Base-by-base conservation (phyloP, 2,888 invertebrate species). In the Neoaliturus tenellus region DNA sequence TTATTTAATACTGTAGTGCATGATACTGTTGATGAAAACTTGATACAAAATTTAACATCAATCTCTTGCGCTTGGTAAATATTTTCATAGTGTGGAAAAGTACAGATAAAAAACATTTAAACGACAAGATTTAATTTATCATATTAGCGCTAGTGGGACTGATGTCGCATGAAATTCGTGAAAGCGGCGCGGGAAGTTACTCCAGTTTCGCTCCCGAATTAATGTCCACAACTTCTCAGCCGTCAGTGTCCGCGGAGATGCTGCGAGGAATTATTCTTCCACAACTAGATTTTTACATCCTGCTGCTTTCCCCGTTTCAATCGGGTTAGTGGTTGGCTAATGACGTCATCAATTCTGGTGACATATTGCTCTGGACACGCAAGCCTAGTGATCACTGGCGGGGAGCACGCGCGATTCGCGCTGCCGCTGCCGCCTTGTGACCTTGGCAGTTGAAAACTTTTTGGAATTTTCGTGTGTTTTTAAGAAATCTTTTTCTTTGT, bases 131-230 rank as follows among this genome's bases (percentile, higher is more conserved):
- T n/a, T n/a, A n/a, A n/a, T n/a, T n/a, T n/a, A n/a, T n/a, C n/a
- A n/a, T n/a, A n/a, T n/a, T n/a, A n/a, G n/a, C n/a, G n/a, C n/a
- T n/a, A n/a, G n/a, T n/a, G n/a, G n/a, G 39, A 39, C 12, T 6
- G 39, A 39, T 17, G 48, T 75, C 75, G 48, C 23, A 48, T 75
- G 75, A 75, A 75, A 75, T 51, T 28, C 17, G 78, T 55, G 78
- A 78, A 78, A 78, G 78, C 78, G 78, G 78, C 28, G 48, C 14
- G 31, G 55, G 78, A 78, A 78, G 78, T 55, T 78, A 78, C 78
- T 78, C 78, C 78, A 78, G 78, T 78, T 78, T 55, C 78, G 35
- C 78, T 55, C 31, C 78, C 55, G 78, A 78, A 78, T 78, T 78
- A 78, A 78, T 78, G 78, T 28, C 48, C 31, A 55, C 78, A 78